Base-by-base conservation (phyloP, 2,113 vertebrate genomes). In the Daphoenositta chrysoptera region DNA sequence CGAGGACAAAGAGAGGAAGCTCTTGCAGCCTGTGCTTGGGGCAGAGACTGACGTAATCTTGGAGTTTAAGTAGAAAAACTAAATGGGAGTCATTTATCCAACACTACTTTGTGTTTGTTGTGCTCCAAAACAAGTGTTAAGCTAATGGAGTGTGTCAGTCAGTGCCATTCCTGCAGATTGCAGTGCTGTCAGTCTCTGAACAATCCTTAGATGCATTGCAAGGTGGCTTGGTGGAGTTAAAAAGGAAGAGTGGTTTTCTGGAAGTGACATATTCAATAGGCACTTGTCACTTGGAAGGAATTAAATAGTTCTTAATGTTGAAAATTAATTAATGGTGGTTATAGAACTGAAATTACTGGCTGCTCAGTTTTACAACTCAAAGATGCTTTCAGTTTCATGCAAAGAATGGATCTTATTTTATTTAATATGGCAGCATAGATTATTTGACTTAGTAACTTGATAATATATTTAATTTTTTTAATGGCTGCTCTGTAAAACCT, bases 1-100 rank as follows among this genome's bases (percentile, higher is more conserved):
- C 1, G 15, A 63, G 77, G 75, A 95, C 90, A 94, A 91, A 96
- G 93, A 89, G 84, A 86, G 94, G 94, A 97, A 96, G 58, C 53
- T 58, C 40, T 87, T 81, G 44, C 78, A 87, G 39, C 39, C 7
- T 69, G 48, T 58, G 68, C 72, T 50, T 60, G 76, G 57, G 69
- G 83, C 53, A 82, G 78, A 93, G 30, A 31, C 10, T 61, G 51
- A 10, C 0, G 5, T 93, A n/a, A 71, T 75, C 68, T 35, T 53
- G 79, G 47, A 56, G 31, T n/a, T 77, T 7, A 23, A 75, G 51
- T 30, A 89, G 65, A 78, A 94, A 50, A 86, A 37, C 9, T 10
- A 44, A 40, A 71, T 42, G 23, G 79, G 79, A 93, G 51, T 83
- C 18, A 42, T 84, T 88, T 92, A 27, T 75, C 57, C 40, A 81